Percentiles rank a stretch among this genome's conserved stretches.
phyloP scores from a whole-genome alignment of 1,140 invertebrate species.

The Stegodyphus dumicola region DNA sequence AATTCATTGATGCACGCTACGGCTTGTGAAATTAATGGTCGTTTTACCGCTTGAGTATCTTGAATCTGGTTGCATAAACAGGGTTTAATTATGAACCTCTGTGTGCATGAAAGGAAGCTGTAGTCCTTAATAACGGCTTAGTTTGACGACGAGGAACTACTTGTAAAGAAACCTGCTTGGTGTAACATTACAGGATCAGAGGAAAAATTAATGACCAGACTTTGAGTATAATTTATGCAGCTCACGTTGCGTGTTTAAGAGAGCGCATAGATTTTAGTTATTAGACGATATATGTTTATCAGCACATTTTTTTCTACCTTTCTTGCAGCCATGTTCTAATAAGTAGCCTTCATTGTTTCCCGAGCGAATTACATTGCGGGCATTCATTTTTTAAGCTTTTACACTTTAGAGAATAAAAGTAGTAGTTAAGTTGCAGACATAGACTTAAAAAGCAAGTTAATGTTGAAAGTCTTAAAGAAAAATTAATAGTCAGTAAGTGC shows the following conservation, averaged over 20 bases:
- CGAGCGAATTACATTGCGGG: no score
- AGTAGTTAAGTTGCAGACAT: no score
- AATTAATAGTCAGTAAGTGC: no score
- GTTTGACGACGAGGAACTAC: background rate
- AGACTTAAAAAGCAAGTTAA: no score
- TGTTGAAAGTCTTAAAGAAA: no score
- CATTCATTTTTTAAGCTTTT: no score
- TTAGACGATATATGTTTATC: no score
- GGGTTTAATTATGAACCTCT: slow-evolving; percentile 21
- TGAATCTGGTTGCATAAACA: slow-evolving; percentile 27
- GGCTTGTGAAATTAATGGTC: slow-evolving; percentile 28
- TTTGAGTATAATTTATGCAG: slow-evolving; percentile 34
- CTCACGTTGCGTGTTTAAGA: background rate
- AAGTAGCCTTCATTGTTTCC: no score
- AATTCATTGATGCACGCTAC: slow-evolving; percentile 18
- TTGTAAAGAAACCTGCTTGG: slow-evolving; percentile 3
- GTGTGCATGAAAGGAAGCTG: background rate
- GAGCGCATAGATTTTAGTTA: background rate
- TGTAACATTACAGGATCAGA: slow-evolving; percentile 14
- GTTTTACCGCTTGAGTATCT: background rate
- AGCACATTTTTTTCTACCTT: no score
- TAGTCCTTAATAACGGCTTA: no score
- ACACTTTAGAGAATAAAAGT: no score
- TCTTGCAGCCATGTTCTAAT: no score
- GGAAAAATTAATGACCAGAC: slow-evolving; percentile 42